phyloP scores from a whole-genome alignment of 2,888 invertebrate genomes.

The Thumatha senex region DNA sequence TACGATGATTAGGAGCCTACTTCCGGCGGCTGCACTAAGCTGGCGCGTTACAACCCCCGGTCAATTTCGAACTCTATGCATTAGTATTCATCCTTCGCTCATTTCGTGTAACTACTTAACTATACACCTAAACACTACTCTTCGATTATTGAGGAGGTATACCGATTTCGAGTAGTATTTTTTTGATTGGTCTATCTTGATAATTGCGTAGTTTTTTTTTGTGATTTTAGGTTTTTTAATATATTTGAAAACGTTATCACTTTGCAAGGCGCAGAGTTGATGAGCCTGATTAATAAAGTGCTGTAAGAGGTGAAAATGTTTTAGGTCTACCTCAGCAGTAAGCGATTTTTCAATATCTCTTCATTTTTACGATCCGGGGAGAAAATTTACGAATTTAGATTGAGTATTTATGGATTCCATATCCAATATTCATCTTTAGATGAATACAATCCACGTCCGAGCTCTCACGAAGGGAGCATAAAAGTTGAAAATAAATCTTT shows the following conservation, averaged over 20 bases:
- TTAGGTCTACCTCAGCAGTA: constrained; percentile 55
- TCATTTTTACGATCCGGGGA: constrained; percentile 63
- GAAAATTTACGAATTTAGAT: constrained; percentile 74
- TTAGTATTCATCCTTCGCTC: constrained; percentile 58
- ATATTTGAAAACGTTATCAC: constrained; percentile 7
- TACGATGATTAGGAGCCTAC: constrained; percentile 79
- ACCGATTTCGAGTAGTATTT: too few relatives aligned
- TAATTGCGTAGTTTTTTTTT: too few relatives aligned
- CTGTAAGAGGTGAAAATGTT: constrained; percentile 53
- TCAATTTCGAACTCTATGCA: constrained; percentile 76
- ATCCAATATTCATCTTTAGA: constrained; percentile 70
- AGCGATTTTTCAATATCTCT: constrained; percentile 66
- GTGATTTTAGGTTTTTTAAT: neutral
- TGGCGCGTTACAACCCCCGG: constrained; percentile 73
- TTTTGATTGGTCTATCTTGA: too few relatives aligned
- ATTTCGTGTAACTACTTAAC: constrained; percentile 47
- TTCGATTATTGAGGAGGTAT: too few relatives aligned
- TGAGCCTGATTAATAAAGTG: constrained; percentile 40
- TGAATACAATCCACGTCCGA: constrained; percentile 52
- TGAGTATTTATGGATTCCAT: constrained; percentile 74
- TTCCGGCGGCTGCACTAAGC: constrained; percentile 82
- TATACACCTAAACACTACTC: too few relatives aligned
- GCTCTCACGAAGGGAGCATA: constrained; percentile 46
- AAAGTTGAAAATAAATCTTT: too few relatives aligned
- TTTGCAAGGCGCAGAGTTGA: constrained; percentile 16